Evolutionary conservation across 2,888 invertebrate genomes (phyloP).

Genomic region (Dexiosoma caninum): DNA sequence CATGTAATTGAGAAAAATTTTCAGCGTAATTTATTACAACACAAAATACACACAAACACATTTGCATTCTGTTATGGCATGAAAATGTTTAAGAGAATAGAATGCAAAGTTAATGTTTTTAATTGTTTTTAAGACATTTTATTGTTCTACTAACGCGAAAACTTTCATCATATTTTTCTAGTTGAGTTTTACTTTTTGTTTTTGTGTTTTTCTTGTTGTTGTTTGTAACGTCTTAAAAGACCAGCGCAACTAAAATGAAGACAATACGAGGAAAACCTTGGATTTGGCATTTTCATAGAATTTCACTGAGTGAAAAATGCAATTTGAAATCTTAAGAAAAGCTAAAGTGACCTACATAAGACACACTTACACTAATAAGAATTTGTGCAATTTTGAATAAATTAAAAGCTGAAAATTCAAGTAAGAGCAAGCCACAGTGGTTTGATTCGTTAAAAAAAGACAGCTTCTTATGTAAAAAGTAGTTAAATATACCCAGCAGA

Average conservation of each 20-base stretch:
- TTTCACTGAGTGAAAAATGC: conserved; percentile 4
- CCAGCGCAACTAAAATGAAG: not conserved
- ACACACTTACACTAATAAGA: not conserved
- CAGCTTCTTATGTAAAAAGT: not conserved
- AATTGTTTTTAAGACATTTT: conserved; percentile 41
- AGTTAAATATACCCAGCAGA: too few species aligned
- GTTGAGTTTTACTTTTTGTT: not conserved
- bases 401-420: not conserved
- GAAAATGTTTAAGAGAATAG: not conserved
- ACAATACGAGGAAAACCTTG: conserved; percentile 21
- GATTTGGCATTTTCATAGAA: conserved; percentile 20
- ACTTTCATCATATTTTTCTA: conserved; percentile 32
- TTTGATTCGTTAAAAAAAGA: too few species aligned
- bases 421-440: not conserved
- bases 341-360: conserved; percentile 37
- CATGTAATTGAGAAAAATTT: not conserved
- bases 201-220: not conserved
- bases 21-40: conserved; percentile 45
- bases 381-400: conserved; percentile 3
- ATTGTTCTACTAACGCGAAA: not conserved
- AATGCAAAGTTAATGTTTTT: conserved; percentile 36
- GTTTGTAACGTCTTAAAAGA: conserved; percentile 6
- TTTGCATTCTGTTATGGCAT: not conserved
- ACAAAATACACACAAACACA: conserved; percentile 11
- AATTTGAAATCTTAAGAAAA: conserved; percentile 22